Evolutionary conservation across 2,888 invertebrate genomes (phyloP).

Genomic region (Sphaerophoria rueppellii): DNA sequence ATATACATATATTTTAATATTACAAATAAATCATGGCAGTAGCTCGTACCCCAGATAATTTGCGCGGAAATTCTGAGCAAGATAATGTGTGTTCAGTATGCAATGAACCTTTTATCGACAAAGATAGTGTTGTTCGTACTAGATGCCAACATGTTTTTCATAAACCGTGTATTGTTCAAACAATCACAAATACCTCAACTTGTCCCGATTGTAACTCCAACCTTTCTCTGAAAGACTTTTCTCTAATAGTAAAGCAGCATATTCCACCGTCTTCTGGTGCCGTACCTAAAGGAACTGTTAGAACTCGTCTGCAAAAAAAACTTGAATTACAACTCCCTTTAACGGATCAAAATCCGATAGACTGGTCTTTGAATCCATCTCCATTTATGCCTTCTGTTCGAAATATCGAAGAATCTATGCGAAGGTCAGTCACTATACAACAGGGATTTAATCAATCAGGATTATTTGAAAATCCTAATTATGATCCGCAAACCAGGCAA

Average conservation of each 20-base stretch:
- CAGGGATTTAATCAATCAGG: neutral
- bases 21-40: neutral
- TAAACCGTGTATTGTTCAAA: constrained; percentile 9
- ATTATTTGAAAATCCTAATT: constrained; percentile 13
- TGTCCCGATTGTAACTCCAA: constrained; percentile 15
- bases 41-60: neutral
- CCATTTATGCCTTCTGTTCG: constrained; percentile 2
- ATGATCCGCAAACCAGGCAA: neutral
- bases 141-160: constrained; percentile 2
- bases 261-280: neutral
- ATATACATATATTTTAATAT: no score
- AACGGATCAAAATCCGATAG: neutral
- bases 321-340: neutral
- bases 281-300: neutral
- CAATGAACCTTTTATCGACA: neutral
- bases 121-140: neutral
- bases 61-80: neutral
- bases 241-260: constrained; percentile 1
- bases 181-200: neutral
- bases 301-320: constrained; percentile 8
- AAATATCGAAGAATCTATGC: constrained; percentile 4
- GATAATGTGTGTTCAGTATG: neutral
- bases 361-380: constrained; percentile 14
- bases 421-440: neutral
- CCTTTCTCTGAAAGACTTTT: neutral